Evolutionary conservation across 2,888 invertebrate genomes (phyloP).

Genomic region (Anaspis maculata): DNA sequence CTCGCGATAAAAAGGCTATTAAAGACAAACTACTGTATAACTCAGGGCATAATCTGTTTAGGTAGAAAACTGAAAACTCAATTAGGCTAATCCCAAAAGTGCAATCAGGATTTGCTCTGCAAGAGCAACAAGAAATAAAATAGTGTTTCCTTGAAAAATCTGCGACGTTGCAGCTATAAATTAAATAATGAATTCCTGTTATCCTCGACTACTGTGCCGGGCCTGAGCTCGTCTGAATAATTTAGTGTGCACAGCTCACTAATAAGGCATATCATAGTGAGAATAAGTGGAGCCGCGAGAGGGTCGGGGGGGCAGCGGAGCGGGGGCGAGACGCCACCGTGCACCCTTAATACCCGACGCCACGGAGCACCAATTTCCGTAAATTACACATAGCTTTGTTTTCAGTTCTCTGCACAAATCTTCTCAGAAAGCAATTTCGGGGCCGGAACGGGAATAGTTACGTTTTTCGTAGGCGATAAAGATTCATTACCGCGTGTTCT

Average conservation of each 20-base stretch:
- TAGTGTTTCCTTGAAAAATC: conserved; percentile 14
- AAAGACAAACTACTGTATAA: neutral
- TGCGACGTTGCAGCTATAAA: conserved; percentile 20
- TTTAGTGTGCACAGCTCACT: conserved; percentile 27
- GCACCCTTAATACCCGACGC: conserved; percentile 24
- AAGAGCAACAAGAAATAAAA: conserved; percentile 12
- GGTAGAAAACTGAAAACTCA: conserved; percentile 5
- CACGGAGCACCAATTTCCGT: conserved; percentile 44
- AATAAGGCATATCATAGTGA: conserved; percentile 33
- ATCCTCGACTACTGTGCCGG: conserved; percentile 18
- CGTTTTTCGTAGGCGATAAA: conserved; percentile 44
- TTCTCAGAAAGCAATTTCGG: conserved; percentile 45
- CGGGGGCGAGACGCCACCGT: conserved; percentile 8
- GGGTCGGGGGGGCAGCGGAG: conserved; percentile 10
- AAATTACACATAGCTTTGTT: conserved; percentile 50
- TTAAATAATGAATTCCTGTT: conserved; percentile 24
- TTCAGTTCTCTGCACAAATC: conserved; percentile 45
- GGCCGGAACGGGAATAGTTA: conserved; percentile 38
- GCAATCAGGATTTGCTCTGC: conserved; percentile 11
- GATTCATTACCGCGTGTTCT: conserved; percentile 42
- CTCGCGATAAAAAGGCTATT: too few relatives aligned
- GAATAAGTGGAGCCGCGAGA: conserved; percentile 16
- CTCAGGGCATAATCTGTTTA: neutral
- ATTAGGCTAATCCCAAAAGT: conserved; percentile 13
- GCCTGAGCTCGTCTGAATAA: conserved; percentile 25